Evolutionary conservation across 1,140 invertebrate genomes (phyloP).

Genomic region (Temnothorax curvispinosus): DNA sequence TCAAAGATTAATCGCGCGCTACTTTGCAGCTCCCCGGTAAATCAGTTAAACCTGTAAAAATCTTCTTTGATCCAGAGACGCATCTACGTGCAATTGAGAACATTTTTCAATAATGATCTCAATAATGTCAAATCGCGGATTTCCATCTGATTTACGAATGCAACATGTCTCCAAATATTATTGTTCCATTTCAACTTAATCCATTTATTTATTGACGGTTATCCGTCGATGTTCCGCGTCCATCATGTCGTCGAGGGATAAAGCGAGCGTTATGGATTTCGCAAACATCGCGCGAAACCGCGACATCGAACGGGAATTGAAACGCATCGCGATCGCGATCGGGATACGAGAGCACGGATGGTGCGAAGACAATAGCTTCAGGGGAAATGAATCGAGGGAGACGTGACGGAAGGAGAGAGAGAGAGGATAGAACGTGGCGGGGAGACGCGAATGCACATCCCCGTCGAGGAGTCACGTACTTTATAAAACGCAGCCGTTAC

Average conservation of each 20-base stretch:
- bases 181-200: not conserved
- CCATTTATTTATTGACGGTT: not conserved
- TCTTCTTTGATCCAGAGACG: not conserved
- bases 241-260: not conserved
- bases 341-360: slow-evolving; percentile 42
- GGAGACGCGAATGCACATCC: slow-evolving; percentile 35
- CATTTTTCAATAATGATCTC: not conserved
- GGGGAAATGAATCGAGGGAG: not conserved
- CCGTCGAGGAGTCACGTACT: slow-evolving; percentile 67
- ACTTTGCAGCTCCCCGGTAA: not conserved
- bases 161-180: not conserved
- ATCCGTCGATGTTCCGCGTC: not conserved
- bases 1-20: slow-evolving; percentile 28
- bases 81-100: not conserved
- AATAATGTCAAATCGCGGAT: not conserved
- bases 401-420: not conserved
- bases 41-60: slow-evolving; percentile 33
- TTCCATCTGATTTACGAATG: not conserved
- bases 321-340: slow-evolving; percentile 57
- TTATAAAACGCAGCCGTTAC: slow-evolving; percentile 71
- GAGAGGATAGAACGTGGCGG: not conserved
- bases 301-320: slow-evolving; percentile 48
- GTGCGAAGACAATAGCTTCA: slow-evolving; percentile 63
- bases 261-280: not conserved
- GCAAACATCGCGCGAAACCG: not conserved